Evolutionary conservation across 1,140 invertebrate genomes (phyloP).

Genomic region (Lordiphosa mommai): DNA sequence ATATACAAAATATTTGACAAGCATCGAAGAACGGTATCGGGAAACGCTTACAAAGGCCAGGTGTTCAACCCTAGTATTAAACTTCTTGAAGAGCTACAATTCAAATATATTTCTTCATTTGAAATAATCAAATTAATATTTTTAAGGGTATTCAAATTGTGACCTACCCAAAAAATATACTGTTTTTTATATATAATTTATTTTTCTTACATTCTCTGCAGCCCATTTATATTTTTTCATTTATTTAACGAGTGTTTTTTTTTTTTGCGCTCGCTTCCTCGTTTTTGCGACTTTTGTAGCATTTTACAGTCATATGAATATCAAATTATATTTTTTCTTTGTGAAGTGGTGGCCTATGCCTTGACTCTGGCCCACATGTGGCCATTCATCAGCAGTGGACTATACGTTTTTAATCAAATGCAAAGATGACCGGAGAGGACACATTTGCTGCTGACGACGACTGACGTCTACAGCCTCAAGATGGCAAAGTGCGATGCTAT

Average conservation of each 20-base stretch:
- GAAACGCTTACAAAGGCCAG: too few species aligned
- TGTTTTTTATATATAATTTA: slow-evolving; percentile 2
- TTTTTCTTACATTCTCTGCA: slow-evolving; percentile 13
- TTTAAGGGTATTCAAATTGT: too few species aligned
- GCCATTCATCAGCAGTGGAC: slow-evolving; percentile 43
- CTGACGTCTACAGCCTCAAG: slow-evolving; percentile 64
- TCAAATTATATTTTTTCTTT: slow-evolving; percentile 43
- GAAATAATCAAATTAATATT: too few species aligned
- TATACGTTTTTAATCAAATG: slow-evolving; percentile 70
- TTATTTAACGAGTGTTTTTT: slow-evolving; percentile 44
- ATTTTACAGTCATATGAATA: slow-evolving; percentile 56
- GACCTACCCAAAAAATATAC: too few species aligned
- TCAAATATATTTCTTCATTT: too few species aligned
- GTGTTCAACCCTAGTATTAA: too few species aligned
- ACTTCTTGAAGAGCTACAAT: too few species aligned
- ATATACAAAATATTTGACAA: too few species aligned
- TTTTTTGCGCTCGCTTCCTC: slow-evolving; percentile 9
- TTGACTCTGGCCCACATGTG: slow-evolving; percentile 32
- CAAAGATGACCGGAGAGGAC: slow-evolving; percentile 43
- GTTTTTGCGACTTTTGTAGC: slow-evolving; percentile 43
- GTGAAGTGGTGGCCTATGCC: slow-evolving; percentile 2
- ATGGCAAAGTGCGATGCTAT: slow-evolving; percentile 47
- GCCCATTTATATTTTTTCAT: slow-evolving; percentile 24
- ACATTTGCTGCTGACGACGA: slow-evolving; percentile 25
- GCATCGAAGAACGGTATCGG: too few species aligned